A percentile compares a stretch with the other conserved stretches of the same genome.
Conservation (phyloP, 2,113 vertebrate genomes). For the Tychaedon coryphoeus region DNA sequence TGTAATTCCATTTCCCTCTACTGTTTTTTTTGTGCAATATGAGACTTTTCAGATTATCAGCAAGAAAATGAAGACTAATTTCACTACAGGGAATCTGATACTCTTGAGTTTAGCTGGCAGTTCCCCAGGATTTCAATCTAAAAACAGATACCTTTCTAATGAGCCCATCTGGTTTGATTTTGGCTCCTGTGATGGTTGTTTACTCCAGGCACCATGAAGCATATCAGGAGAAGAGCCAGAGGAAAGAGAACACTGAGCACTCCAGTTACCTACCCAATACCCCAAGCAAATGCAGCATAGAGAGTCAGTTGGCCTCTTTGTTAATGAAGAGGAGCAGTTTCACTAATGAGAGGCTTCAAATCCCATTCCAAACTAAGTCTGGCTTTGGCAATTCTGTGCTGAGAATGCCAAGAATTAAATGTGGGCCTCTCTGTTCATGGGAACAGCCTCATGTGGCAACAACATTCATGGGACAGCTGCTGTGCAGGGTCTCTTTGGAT, state of each 20-base stretch:
- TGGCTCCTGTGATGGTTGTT: neutral
- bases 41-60: neutral
- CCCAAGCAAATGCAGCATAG: neutral
- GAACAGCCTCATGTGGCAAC: neutral
- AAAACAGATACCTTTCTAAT: neutral
- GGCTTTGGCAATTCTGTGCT: neutral
- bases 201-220: neutral
- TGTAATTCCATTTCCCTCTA: neutral
- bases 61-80: neutral
- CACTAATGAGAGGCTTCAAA: neutral
- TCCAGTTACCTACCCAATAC: neutral
- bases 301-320: neutral
- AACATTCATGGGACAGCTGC: rapidly evolving
- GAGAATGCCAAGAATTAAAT: neutral
- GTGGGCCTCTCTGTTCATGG: neutral
- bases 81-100: neutral
- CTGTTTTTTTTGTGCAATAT: neutral
- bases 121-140: neutral
- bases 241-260: neutral
- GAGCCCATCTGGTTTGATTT: neutral
- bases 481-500: neutral
- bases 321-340: neutral
- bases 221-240: neutral
- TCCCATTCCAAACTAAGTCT: neutral
- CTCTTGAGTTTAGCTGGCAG: neutral